Evolutionary conservation across 1,140 invertebrate genomes (phyloP), one percentile per base, ranked within the genome.

Genomic region (Coptotermes formosanus): DNA sequence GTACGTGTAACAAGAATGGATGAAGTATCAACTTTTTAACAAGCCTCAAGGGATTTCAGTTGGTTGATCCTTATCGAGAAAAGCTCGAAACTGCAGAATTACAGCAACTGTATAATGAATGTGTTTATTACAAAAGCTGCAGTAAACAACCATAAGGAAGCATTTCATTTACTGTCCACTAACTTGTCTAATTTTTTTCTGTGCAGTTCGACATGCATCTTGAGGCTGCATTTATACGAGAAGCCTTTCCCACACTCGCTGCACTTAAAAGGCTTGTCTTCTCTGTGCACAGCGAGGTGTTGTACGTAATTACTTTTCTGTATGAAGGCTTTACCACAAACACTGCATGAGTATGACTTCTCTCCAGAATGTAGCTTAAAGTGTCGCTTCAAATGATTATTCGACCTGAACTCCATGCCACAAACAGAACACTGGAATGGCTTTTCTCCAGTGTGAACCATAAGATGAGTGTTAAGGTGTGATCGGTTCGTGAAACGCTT

Each of bases 321-420:
- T 1, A 95, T 95, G 90, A 97, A 97, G 14, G 94, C 92, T 89
- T 96, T 94, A 23, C 94, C 93, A 90, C 96, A 97, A 86, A 92
- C 91, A 3, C 88, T 44, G 89, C 93, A 94, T 7, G 89, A 87
- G 88, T 92, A 92, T 0, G 92, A 91, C 85, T 91, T 91, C 87
- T 92, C 91, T 85, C 92, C 93, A 11, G 91, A 92, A 88, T 95
- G 94, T 86, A 94, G 93, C 86, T 93, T 90, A 87, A 93, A 90
- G 88, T 94, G 93, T 25, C 92, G 91, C 69, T 91, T 91, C 48
- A 93, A 89, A 16, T 92, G 92, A 59, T 92, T 92, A 86, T 92
- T 93, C 69, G 92, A 91, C 0, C 92, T 94, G 89, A 93, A 95
- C 87, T 89, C 90, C 86, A 87, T 89, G 1, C 87, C 86, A 87